phyloP scores from a whole-genome alignment of 2,888 invertebrate species.

The Notodonta dromedarius region DNA sequence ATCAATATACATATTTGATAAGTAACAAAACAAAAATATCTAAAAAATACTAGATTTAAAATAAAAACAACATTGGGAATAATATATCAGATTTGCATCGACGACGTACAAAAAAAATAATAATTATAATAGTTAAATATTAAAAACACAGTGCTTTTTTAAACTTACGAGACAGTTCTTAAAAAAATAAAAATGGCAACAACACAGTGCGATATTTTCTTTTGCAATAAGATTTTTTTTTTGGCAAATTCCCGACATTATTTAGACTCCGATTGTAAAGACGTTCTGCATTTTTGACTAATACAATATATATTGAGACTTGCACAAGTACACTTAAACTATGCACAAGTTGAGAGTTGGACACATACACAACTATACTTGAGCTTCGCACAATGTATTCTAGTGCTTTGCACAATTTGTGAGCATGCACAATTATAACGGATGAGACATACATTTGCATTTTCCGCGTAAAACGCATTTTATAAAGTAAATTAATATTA shows the following conservation, averaged over 20 bases:
- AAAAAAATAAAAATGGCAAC: conserved; percentile 33
- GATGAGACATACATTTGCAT: too few species aligned
- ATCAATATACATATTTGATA: conserved; percentile 5
- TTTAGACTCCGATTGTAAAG: too few species aligned
- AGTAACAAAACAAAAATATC: conserved; percentile 2
- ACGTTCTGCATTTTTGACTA: too few species aligned
- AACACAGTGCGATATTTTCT: not conserved
- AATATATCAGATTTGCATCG: conserved; percentile 4
- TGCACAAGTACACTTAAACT: too few species aligned
- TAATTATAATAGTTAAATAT: not conserved
- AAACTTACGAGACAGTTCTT: conserved; percentile 23
- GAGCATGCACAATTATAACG: too few species aligned
- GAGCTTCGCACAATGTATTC: too few species aligned
- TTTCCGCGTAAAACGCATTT: too few species aligned
- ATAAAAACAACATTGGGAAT: conserved; percentile 5
- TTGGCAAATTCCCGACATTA: not conserved
- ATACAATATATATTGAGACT: too few species aligned
- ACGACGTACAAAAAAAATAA: not conserved
- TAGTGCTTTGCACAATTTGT: too few species aligned
- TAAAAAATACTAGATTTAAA: not conserved
- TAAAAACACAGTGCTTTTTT: conserved; percentile 7
- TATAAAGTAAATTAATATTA: too few species aligned
- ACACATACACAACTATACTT: too few species aligned
- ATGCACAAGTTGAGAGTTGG: too few species aligned
- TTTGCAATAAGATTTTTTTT: not conserved